Base-by-base conservation (phyloP, 2,888 invertebrate species). In the Alentia gelatinosa region DNA sequence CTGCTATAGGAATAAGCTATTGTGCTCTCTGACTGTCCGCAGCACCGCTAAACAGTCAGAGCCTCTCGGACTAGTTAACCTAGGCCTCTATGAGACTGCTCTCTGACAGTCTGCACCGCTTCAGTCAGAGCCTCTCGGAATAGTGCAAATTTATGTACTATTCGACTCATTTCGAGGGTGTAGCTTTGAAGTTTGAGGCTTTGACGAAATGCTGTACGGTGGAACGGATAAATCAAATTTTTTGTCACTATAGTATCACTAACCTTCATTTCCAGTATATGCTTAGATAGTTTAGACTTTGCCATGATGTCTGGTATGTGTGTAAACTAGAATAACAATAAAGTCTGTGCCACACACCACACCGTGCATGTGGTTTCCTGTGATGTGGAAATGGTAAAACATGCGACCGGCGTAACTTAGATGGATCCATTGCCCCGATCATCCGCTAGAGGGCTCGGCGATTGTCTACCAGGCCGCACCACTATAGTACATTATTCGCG, bases 251-350 rank as follows among this genome's bases (percentile, higher is more conserved):
- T 47, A 23, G 7, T 4, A 42, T 5, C 5, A 86, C 86, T 47
- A 0, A 86, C 86, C 35, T 86, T 86, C 86, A 86, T 86, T 30
- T 86, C 86, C 1, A 86, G 47, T 42, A 86, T 26, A n/a, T 86
- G 86, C 50, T 86, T 86, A 0, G 86, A 86, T n/a, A 86, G 47
- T 47, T 86, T 86, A 37, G 79, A 1, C 39, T 79, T 79, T 39
- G 79, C 19, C 79, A 79, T 79, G 0, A 37, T 79, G 35, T 30
- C 30, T 4, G 23, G 12, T 19, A 1, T 68, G 23, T 26, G 30
- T 26, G 1, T 68, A 68, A 68, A 68, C 30, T 68, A 30, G 26
- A 68, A 30, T n/a, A 19, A n/a, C n/a, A n/a, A 68, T 26, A 12
- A 30, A 12, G 15, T n/a, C 26, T 63, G 15, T 26, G 3, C 15